Evolutionary conservation across 2,797 vertebrate species (phyloP).

Genomic region (Stomatorhinus walkeri): DNA sequence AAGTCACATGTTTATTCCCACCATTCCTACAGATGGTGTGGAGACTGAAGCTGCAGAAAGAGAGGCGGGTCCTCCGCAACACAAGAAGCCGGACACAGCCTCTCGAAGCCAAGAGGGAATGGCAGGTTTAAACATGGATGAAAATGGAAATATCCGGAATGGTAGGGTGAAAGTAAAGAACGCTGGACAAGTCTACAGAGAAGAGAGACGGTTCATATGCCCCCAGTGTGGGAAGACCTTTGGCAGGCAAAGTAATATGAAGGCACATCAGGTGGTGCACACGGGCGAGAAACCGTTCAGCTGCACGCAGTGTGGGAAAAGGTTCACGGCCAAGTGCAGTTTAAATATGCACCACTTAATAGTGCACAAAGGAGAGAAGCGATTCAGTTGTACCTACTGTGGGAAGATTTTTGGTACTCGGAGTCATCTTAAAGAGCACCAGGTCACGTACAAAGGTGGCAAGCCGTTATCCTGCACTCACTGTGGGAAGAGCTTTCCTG

Average conservation of each 20-base stretch:
- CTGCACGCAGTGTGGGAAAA: constrained; percentile 31
- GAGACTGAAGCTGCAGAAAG: not conserved
- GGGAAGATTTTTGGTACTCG: constrained; percentile 24
- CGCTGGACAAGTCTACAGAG: not conserved
- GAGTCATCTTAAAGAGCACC: constrained; percentile 24
- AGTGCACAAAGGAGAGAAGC: constrained; percentile 28
- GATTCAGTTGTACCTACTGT: constrained; percentile 34
- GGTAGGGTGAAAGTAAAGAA: not conserved
- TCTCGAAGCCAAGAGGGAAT: not conserved
- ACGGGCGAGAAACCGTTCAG: constrained; percentile 29
- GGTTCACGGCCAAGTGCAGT: constrained; percentile 34
- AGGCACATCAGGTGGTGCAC: constrained; percentile 34
- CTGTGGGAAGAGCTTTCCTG: constrained; percentile 7
- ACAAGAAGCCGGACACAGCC: not conserved
- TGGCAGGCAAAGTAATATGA: constrained; percentile 28
- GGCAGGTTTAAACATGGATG: not conserved
- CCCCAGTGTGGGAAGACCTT: constrained; percentile 30
- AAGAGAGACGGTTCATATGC: constrained; percentile 25
- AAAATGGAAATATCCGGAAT: not conserved
- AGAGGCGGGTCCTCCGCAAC: not conserved
- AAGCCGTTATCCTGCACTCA: not conserved
- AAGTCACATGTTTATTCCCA: not conserved
- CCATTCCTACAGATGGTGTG: not conserved
- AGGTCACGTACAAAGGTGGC: not conserved
- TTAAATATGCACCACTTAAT: constrained; percentile 30